Percentiles rank a stretch among this genome's conserved stretches.
These are phyloP conservation scores for Eupithecia insigniata DNA, from an alignment of 2,888 invertebrate species.

Conservation along the genomic window DNA sequence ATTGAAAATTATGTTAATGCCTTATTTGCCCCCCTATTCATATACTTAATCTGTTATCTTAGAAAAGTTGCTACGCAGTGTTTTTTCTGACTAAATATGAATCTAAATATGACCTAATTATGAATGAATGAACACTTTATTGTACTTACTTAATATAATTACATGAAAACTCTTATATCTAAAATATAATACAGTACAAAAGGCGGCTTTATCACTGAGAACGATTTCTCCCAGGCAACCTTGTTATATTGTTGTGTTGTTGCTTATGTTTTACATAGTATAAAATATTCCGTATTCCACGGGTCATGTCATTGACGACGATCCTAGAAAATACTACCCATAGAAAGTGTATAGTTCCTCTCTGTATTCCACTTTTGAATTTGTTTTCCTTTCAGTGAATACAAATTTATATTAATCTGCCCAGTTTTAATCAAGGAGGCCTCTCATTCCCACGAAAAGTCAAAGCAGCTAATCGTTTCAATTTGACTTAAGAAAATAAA, in stretches of 20 bases:
- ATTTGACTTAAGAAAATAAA: slow-evolving; percentile 79
- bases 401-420: neutral
- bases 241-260: no score
- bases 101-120: no score
- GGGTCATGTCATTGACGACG: neutral
- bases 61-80: neutral
- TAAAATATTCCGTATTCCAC: neutral
- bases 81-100: neutral
- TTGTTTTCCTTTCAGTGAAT: neutral
- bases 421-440: slow-evolving; percentile 22
- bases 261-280: neutral
- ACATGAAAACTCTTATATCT: no score
- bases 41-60: neutral
- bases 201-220: no score
- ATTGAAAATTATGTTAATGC: neutral
- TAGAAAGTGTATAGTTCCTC: neutral
- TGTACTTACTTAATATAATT: no score
- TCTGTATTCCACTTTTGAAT: neutral
- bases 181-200: no score
- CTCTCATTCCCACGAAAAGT: slow-evolving; percentile 51
- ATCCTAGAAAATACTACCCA: neutral
- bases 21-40: neutral
- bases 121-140: no score
- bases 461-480: slow-evolving; percentile 71
- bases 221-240: no score